Base-by-base conservation (phyloP, 37 sponge, comb jelly and placozoan species). In the Beroe ovata region DNA sequence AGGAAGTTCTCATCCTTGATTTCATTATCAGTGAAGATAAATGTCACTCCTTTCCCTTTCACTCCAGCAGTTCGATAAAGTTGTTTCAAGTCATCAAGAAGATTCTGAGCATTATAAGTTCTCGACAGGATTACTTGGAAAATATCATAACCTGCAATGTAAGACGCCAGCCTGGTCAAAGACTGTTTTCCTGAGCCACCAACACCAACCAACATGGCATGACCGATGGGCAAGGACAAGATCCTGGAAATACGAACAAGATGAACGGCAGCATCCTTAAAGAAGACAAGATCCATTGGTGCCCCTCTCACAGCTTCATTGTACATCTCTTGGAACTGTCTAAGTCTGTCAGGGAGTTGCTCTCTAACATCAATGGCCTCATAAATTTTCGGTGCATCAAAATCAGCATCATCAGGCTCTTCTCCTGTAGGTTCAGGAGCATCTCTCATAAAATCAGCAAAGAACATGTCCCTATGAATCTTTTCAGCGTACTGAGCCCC, bases 161-260 rank as follows among this genome's bases (percentile, higher is more conserved):
- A 99, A 34, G 99, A 96, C 89, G 99, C 96, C 59, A 99, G 91
- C 42, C 99, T 94, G 3, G 99, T 99, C 35, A 99, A 91, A 88
- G 96, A 96, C 93, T 99, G 99, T 71, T 99, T 99, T 0, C 99
- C 99, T 0, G 99, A 99, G 32, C 99, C 99, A 64, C 99, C 99
- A 36, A 99, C 99, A 21, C 99, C 99, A 20, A 99, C 99, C 88
- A 99, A 92, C 38, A 99, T 90, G 47, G 95, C 95, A 62, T 95
- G 93, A 18, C 99, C 99, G 21, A 95, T 69, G 84, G 95, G 94
- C 40, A 97, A 96, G 33, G 96, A 95, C 72, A 99, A 94, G 90
- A 99, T 92, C 59, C 99, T 95, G 4, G 99, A 99, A 28, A 99
- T 95, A 91, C 90, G 66, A 3, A 35, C 89, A 23, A 99, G 92